Base-by-base conservation (phyloP, 2,888 invertebrate species). In the Halictus quadricinctus region DNA sequence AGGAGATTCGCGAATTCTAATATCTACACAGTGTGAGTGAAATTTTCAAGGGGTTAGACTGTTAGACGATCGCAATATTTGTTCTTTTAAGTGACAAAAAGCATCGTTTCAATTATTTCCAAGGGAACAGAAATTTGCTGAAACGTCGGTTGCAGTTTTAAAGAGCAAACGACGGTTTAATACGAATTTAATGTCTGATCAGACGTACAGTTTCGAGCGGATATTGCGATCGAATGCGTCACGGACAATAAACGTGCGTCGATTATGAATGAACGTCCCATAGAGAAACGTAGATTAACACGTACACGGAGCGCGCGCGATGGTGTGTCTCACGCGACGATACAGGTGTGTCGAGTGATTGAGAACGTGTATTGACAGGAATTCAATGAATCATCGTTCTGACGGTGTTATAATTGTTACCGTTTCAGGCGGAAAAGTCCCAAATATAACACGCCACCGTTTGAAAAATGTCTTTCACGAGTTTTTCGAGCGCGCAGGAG, bases 241-340 rank as follows among this genome's bases (percentile, higher is more conserved):
- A 41, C 10, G 43, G 41, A 54, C 50, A 75, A 74, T 69, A n/a
- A 75, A 69, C 80, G 29, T 66, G 54, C 41, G 69, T 80, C 80
- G 75, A 80, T 54, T 80, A 21, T 29, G 54, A 69, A 75, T 54
- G 54, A 70, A 70, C n/a, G 69, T 70, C 36, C 69, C 25, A n/a
- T 54, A 58, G n/a, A 80, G 29, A 41, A 29, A 25, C 18, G 72
- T 48, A 48, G 46, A 72, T 70, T 70, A 70, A 43, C 69, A 43
- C 69, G 69, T 70, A 70, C n/a, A n/a, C 69, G n/a, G 12, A 4
- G 4, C 12, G 43, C 1, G 21, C 43, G 12, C 69, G 69, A n/a
- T 25, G 7, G 64, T 29, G 64, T 29, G 36, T 12, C 18, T 43
- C 8, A 8, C 29, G 36, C 7, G 1, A n/a, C 36, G 36, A 41